phyloP scores from a whole-genome alignment of 2,888 invertebrate species.

The Drosophila testacea region DNA sequence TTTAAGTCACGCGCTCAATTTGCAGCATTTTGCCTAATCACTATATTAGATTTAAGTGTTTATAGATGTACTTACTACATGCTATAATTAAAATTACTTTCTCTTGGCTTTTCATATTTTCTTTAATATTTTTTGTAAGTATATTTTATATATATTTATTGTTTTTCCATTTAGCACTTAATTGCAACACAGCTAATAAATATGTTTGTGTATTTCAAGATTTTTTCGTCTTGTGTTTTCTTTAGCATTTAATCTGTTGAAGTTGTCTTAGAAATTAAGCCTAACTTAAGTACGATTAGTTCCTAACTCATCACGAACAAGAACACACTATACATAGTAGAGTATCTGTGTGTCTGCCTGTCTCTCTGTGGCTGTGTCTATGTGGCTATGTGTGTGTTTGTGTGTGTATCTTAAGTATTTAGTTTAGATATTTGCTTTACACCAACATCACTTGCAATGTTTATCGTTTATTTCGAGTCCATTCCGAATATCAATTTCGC shows the following conservation, averaged over 20 bases:
- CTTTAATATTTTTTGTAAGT: background rate
- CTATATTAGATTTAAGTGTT: slow-evolving; percentile 33
- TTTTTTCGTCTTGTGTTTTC: background rate
- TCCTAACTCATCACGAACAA: slow-evolving; percentile 52
- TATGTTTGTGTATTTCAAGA: slow-evolving; percentile 25
- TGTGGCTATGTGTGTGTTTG: slow-evolving; percentile 15
- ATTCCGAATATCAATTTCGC: slow-evolving; percentile 12
- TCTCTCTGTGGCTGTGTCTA: slow-evolving; percentile 11
- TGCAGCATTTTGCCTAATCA: slow-evolving; percentile 33
- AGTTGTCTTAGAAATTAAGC: slow-evolving; percentile 4
- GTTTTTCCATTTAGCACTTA: slow-evolving; percentile 57
- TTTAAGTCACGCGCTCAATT: slow-evolving; percentile 21
- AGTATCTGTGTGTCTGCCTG: slow-evolving; percentile 12
- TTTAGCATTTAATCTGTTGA: slow-evolving; percentile 6
- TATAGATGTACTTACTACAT: slow-evolving; percentile 28
- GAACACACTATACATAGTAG: slow-evolving; percentile 38
- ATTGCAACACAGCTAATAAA: slow-evolving; percentile 52
- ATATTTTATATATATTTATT: slow-evolving; percentile 43
- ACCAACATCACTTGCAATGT: slow-evolving; percentile 50
- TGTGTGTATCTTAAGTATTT: slow-evolving; percentile 49
- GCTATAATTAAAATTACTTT: slow-evolving; percentile 51
- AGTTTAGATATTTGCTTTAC: slow-evolving; percentile 73
- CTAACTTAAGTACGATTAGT: slow-evolving; percentile 29
- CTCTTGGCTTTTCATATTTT: slow-evolving; percentile 25
- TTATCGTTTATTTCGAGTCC: slow-evolving; percentile 9